Conservation (phyloP, 2,888 invertebrate species). For the Dryobota labecula region DNA sequence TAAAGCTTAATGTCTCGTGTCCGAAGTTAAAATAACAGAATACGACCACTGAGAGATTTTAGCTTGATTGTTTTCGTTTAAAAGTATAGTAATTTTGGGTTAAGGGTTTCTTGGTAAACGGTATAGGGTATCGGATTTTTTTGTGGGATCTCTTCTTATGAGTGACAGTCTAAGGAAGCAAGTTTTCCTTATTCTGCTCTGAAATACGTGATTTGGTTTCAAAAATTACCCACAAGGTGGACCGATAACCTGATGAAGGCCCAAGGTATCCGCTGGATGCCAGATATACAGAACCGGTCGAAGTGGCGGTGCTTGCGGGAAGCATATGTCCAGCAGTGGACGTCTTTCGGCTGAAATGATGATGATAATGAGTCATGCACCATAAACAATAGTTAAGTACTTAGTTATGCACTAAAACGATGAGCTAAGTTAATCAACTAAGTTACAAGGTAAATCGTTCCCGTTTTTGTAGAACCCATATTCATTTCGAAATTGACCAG, state of each 20-base stretch:
- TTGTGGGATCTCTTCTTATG: neutral
- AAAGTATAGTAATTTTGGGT: constrained; percentile 32
- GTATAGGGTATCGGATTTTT: neutral
- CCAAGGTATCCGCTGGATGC: too few species aligned
- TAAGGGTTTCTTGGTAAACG: neutral
- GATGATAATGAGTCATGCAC: too few species aligned
- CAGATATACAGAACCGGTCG: too few species aligned
- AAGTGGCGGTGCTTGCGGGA: too few species aligned
- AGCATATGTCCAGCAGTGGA: too few species aligned
- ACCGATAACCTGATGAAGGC: too few species aligned
- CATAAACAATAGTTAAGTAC: neutral
- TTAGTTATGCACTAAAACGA: neutral
- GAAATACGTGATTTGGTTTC: too few species aligned
- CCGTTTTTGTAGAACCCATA: neutral
- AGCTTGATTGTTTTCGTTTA: constrained; percentile 48
- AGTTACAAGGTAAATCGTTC: neutral
- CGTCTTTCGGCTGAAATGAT: too few species aligned
- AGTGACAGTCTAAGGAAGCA: neutral
- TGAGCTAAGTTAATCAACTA: neutral
- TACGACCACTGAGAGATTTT: constrained; percentile 38
- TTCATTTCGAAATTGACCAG: neutral
- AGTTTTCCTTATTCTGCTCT: neutral
- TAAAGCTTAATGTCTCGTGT: constrained; percentile 43
- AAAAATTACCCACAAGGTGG: neutral
- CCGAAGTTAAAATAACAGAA: constrained; percentile 42